Evolutionary conservation across 2,113 vertebrate species (phyloP).

Genomic region (Triplophysa dalaica): DNA sequence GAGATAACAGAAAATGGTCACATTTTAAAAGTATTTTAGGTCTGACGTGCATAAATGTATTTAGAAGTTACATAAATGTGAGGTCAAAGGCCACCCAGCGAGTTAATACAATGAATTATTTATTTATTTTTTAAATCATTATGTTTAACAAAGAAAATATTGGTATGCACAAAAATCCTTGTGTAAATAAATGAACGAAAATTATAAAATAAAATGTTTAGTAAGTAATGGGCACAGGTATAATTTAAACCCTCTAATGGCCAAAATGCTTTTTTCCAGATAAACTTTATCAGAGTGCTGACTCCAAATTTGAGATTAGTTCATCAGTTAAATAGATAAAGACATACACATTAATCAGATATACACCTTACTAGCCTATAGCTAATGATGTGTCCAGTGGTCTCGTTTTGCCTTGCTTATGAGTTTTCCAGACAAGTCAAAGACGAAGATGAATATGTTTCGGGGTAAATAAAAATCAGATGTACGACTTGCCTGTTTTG

Average conservation of each 20-base stretch:
- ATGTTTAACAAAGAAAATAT: too few species aligned
- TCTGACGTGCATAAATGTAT: too few species aligned
- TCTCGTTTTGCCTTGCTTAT: neutral
- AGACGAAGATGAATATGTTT: neutral
- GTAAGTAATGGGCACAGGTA: too few species aligned
- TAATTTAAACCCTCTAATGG: too few species aligned
- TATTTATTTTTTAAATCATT: too few species aligned
- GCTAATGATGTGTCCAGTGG: neutral
- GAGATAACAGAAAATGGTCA: too few species aligned
- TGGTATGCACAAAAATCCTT: too few species aligned
- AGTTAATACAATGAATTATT: too few species aligned
- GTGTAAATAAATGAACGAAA: neutral
- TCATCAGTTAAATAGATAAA: neutral
- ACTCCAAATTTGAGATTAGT: neutral
- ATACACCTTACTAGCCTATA: neutral
- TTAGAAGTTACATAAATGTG: too few species aligned
- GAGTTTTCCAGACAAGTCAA: too few species aligned
- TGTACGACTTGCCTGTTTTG: conserved; percentile 55
- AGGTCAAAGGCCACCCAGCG: too few species aligned
- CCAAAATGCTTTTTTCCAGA: neutral
- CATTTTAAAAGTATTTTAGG: too few species aligned
- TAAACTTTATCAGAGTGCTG: neutral
- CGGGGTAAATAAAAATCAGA: neutral
- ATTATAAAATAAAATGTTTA: neutral
- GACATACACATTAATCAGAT: neutral